phyloP scores from a whole-genome alignment of 2,888 invertebrate genomes.

The Hemaris fuciformis region DNA sequence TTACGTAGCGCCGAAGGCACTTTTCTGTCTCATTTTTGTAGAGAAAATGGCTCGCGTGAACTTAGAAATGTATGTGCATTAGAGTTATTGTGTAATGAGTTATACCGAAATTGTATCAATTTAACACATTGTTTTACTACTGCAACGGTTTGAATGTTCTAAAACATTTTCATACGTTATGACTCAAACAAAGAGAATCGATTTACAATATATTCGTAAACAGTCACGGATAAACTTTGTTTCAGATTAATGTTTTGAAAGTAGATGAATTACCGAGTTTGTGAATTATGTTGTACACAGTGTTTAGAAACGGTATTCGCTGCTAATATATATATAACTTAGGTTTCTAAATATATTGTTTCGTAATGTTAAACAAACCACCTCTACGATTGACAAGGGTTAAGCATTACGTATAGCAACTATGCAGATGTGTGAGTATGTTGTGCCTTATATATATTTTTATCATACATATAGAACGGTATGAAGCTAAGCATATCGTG shows the following conservation, averaged over 20 bases:
- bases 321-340: too few species aligned
- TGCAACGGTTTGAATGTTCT: not conserved
- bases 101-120: not conserved
- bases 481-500: too few species aligned
- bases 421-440: too few species aligned
- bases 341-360: too few species aligned
- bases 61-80: not conserved
- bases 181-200: not conserved
- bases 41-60: not conserved
- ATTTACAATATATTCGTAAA: not conserved
- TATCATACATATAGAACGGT: too few species aligned
- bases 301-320: too few species aligned
- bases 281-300: not conserved
- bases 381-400: too few species aligned
- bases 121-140: not conserved
- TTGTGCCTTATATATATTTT: too few species aligned
- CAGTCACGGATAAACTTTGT: not conserved
- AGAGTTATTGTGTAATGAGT: not conserved
- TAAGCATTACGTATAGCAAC: too few species aligned
- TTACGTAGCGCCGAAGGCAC: too few species aligned
- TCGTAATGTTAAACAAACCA: too few species aligned
- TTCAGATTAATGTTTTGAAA: not conserved
- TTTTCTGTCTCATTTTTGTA: not conserved
- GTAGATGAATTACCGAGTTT: not conserved
- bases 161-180: not conserved